Conservation (phyloP, 2,797 vertebrate species). For the Micromesistius poutassou region DNA sequence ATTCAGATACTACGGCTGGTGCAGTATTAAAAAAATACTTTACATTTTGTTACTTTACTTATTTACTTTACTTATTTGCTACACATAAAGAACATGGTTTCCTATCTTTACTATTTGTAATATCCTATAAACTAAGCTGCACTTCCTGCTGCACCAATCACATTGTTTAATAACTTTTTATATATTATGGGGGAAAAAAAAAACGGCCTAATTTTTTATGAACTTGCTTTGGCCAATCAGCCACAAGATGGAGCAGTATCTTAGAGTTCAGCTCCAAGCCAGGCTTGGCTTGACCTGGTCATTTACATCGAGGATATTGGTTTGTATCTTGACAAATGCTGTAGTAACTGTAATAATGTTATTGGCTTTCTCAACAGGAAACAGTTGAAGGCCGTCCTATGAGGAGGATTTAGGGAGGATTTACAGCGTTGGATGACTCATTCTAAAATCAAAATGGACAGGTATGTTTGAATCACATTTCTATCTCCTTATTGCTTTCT, state of each 20-base stretch:
- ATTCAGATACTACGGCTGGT: too few species aligned
- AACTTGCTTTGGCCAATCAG: not conserved
- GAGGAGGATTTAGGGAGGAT: not conserved
- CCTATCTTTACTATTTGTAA: too few species aligned
- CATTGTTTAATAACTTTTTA: not conserved
- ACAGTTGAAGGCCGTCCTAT: not conserved
- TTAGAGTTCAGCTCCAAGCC: not conserved
- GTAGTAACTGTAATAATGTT: not conserved
- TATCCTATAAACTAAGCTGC: too few species aligned
- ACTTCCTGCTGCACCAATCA: not conserved
- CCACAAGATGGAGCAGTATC: not conserved
- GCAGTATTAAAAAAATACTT: too few species aligned
- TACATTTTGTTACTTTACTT: too few species aligned
- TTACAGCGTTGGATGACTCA: not conserved
- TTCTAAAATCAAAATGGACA: not conserved
- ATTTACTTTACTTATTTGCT: too few species aligned
- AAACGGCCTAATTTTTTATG: not conserved
- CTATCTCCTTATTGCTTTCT: not conserved
- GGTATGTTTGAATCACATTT: not conserved
- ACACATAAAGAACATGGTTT: too few species aligned
- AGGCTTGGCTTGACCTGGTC: not conserved
- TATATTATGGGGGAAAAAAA: not conserved
- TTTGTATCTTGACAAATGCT: not conserved
- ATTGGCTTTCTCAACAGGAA: not conserved
- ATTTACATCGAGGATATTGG: not conserved